Conservation (phyloP, 30 jellyfish, hydroid and myxozoan genomes). For the Morbakka virulenta region DNA sequence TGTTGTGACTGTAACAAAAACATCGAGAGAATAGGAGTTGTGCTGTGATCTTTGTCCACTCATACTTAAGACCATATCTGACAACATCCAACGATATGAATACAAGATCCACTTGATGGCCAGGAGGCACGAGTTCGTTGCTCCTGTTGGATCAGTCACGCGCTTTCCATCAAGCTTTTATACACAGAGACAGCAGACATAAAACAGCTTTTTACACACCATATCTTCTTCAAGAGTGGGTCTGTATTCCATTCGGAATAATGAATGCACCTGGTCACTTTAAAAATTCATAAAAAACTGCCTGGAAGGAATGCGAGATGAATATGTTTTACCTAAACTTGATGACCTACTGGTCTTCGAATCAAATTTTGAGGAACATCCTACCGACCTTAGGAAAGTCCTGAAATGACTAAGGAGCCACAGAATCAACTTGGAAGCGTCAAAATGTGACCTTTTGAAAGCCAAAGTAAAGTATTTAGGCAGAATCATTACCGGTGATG, state of each 20-base stretch:
- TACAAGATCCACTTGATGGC: constrained; percentile 26
- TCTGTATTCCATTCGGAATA: constrained; percentile 50
- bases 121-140: constrained; percentile 24
- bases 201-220: constrained; percentile 53
- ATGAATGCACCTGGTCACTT: constrained; percentile 49
- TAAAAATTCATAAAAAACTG: constrained; percentile 6
- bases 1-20: constrained; percentile 29
- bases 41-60: constrained; percentile 13
- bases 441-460: too few species aligned
- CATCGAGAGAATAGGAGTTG: neutral
- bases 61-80: constrained; percentile 19
- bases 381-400: too few species aligned
- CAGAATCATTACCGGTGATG: too few species aligned
- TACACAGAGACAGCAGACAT: constrained; percentile 23
- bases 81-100: constrained; percentile 44
- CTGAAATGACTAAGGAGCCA: too few species aligned
- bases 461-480: too few species aligned
- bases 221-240: constrained; percentile 47
- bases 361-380: too few species aligned
- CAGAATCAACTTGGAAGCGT: too few species aligned
- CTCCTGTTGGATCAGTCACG: constrained; percentile 19
- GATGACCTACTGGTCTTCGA: too few species aligned
- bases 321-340: too few species aligned
- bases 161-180: constrained; percentile 41
- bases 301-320: too few species aligned